Percentiles rank a stretch among this genome's conserved stretches.
Conservation (phyloP, 2,797 vertebrate genomes). For the Lepilemur ruficaudatus region DNA sequence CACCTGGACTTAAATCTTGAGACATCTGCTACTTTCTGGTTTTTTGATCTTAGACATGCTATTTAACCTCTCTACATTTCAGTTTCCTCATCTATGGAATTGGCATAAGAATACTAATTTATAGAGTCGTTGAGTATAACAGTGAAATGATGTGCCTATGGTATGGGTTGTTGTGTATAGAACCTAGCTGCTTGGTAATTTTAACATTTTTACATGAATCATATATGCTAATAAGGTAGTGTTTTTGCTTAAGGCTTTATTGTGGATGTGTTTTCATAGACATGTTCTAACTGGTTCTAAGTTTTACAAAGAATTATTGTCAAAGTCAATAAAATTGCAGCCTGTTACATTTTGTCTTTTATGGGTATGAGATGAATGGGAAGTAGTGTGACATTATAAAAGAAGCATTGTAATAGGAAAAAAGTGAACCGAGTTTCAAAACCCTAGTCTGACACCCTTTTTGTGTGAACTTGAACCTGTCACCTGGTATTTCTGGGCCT, state of each 20-base stretch:
- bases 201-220: background rate
- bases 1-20: background rate
- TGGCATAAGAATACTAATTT: background rate
- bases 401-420: background rate
- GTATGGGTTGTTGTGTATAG: background rate
- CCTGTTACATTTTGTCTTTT: background rate
- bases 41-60: background rate
- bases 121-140: background rate
- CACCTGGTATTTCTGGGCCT: background rate
- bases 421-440: background rate
- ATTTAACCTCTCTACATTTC: background rate
- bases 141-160: background rate
- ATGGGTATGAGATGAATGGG: background rate
- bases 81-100: background rate
- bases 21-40: background rate
- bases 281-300: background rate
- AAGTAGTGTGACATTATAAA: background rate
- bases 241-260: background rate
- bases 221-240: background rate
- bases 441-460: background rate
- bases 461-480: background rate
- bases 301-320: conserved; percentile 15
- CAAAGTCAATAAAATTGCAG: background rate
- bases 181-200: background rate
- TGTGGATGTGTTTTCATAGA: background rate